Evolutionary conservation across 2,888 invertebrate species (phyloP), one percentile per base, ranked within the genome.

Genomic region (Scrobipalpa costella): DNA sequence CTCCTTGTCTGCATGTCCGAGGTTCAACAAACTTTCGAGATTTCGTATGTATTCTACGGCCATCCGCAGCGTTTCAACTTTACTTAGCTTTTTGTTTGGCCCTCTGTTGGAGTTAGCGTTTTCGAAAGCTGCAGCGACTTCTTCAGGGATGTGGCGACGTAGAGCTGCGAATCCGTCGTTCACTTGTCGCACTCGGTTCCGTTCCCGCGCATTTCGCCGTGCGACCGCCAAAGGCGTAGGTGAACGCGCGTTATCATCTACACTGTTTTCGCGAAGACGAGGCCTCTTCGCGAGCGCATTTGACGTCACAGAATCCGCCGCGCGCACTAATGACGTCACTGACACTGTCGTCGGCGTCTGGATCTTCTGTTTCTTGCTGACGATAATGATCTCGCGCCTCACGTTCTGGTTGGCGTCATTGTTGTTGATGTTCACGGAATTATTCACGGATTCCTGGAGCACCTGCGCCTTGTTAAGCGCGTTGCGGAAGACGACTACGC

Each of bases 101-200:
- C 95, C 94, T 69, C 94, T 87, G 17, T 94, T 94, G 50, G 93
- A 93, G 64, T 94, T 94, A 7, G 94, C 93, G 40, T 88, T 92
- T 81, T 94, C 95, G 67, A 94, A 95, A 0, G 93, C 93, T 61
- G 94, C 92, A 0, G 96, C 96, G 0, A 96, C 95, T 79, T 96
- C 95, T 63, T 94, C 95, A 0, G 97, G 98, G 69, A 98, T 97
- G 79, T 96, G 97, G 73, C 96, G 95, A 19, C 97, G 93, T 0
- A 98, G 87, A n/a, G 95, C 95, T 0, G 97, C 96, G 81, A 97
- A 98, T 17, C 97, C 98, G 76, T 97, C 96, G 86, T 97, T 97
- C 33, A 97, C 97, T 93, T 97, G 97, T 73, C 97, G 96, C 9
- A 98, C 98, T 66, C 98, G 93, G 86, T 98, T 98, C 19, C 98